Evolutionary conservation across 2,113 vertebrate genomes (phyloP), one percentile per base, ranked within the genome.

Genomic region (Neopipo cinnamomea): DNA sequence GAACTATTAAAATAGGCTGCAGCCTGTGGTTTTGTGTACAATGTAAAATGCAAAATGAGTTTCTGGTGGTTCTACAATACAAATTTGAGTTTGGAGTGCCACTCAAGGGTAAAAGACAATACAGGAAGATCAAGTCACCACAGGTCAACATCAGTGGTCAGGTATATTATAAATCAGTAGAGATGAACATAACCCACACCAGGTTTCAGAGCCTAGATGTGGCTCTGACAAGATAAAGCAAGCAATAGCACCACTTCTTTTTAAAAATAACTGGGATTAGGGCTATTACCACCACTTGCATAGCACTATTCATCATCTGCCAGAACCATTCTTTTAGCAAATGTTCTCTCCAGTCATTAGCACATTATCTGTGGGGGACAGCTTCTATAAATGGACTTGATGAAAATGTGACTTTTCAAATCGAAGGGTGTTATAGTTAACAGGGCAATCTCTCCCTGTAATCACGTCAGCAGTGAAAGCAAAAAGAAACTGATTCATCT

Each of bases 351-450:
- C 68, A 86, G 86, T 90, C 91, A 93, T 87, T 68, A 90, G 58
- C 73, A 84, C 52, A 84, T 87, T 93, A 88, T 89, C 83, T 88
- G 88, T 87, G 82, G 66, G 92, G 74, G 56, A 91, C 76, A 91
- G 76, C 73, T 79, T 91, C 90, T 92, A 93, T 83, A 96, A 91
- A 95, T 7, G 46, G 47, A 41, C 59, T 71, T 72, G 85, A 92
- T 59, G 88, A 95, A 90, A 96, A 95, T 77, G 71, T 92, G 71
- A 89, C 71, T 93, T 92, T 94, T 93, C 55, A 94, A 88, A 85
- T 11, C 0, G 6, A 88, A 37, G 55, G 49, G 71, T 81, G 91
- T 85, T 87, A 84, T 4, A 91, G 79, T 58, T 86, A 92, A 92
- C 52, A 82, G 74, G 33, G 44, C 78, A 74, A 87, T 83, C 59